Base-by-base conservation (phyloP, 2,888 invertebrate genomes). In the Aphidoletes aphidimyza region DNA sequence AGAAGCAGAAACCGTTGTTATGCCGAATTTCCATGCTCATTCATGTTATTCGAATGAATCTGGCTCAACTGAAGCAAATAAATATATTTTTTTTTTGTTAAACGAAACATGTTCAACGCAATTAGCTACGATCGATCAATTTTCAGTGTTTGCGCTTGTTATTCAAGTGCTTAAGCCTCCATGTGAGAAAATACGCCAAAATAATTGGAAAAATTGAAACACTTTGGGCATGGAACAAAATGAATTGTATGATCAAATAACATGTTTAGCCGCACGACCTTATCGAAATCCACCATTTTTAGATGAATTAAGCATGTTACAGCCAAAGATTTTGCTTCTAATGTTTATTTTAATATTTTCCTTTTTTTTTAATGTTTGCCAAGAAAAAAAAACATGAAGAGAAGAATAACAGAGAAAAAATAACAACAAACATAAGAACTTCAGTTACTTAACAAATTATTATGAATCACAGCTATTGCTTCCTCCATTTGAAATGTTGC, bases 231-330 rank as follows among this genome's bases (percentile, higher is more conserved):
- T 19, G 9, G 47, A 54, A 54, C 6, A n/a, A 22, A 54, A 54
- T 22, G 22, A 54, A 54, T 17, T 2, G 11, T 36, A 78, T 5
- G 5, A 17, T 81, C 37, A 9, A 37, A 81, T 81, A 37, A 81
- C 81, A 81, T 6, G 22, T 22, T 22, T 54, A 6, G 22, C 6
- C n/a, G 22, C 54, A n/a, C 37, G 81, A 81, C 81, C 81, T 81
- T 81, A 81, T n/a, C 81, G 37, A n/a, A 81, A 81, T 81, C 37
- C 11, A 81, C 36, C 81, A 81, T 81, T 81, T 81, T 81, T 37
- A 37, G 69, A 11, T 5, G 69, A 69, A 69, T 30, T 19, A 47
- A 47, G 2, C 54, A 54, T 69, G 69, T 69, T 30, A 1, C n/a
- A 9, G 42, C 8, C 6, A 42, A 42, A 42, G 14, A 42, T 42